Percentiles rank a stretch among this genome's conserved stretches.
Evolutionary conservation across 2,888 invertebrate genomes (phyloP).

Genomic region (Campoplex capitator): DNA sequence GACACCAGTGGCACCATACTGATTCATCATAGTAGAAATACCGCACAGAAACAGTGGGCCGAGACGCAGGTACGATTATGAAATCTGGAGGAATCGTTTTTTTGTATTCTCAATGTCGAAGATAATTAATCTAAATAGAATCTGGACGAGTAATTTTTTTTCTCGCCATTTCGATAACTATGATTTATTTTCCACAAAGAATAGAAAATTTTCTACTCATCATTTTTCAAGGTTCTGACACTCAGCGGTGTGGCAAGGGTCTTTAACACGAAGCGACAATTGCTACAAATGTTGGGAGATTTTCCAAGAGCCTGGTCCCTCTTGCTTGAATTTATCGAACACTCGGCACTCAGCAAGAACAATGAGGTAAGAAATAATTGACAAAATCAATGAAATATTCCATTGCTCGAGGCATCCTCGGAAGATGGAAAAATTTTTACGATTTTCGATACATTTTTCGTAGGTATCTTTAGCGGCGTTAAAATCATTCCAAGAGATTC

Average conservation of each 20-base stretch:
- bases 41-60: conserved; percentile 99
- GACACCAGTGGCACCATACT: conserved; percentile 97
- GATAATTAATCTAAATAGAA: background rate
- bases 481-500: conserved; percentile 98
- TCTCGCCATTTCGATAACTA: background rate
- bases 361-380: conserved; percentile 89
- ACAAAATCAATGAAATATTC: background rate
- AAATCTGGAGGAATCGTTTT: background rate
- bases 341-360: conserved; percentile 95
- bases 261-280: conserved; percentile 95
- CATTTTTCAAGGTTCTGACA: conserved; percentile 89
- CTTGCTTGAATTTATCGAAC: conserved; percentile 96
- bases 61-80: conserved; percentile 92
- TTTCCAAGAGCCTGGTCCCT: conserved; percentile 97
- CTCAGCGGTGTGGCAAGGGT: conserved; percentile 96
- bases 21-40: conserved; percentile 99
- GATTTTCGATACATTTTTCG: background rate
- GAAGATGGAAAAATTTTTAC: background rate
- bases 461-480: conserved; percentile 92
- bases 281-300: conserved; percentile 94
- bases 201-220: no score
- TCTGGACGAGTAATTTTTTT: background rate
- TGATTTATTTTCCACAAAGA: no score
- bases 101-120: background rate
- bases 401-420: background rate